Percentiles rank a stretch among this genome's conserved stretches.
phyloP scores from a whole-genome alignment of 2,113 vertebrate species.

The Macrotis lagotis region DNA sequence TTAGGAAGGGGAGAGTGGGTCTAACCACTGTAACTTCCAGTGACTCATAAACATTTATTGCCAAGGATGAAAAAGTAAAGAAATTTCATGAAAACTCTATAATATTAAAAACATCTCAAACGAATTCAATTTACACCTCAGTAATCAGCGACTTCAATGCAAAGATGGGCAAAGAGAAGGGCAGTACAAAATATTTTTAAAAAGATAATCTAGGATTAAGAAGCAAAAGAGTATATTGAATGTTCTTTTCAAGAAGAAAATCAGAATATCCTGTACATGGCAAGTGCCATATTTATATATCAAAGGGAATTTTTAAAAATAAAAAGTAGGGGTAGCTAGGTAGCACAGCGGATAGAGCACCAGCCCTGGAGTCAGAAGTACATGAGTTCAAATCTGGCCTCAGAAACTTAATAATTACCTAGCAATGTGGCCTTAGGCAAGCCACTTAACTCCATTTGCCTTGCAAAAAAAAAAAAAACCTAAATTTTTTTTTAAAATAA shows the following conservation, averaged over 20 bases:
- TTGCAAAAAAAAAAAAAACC: not conserved
- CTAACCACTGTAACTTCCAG: not conserved
- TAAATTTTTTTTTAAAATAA: too few relatives aligned
- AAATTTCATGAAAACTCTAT: not conserved
- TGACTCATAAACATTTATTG: not conserved
- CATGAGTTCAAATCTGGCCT: too few relatives aligned
- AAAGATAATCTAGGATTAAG: not conserved
- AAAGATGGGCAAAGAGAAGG: not conserved
- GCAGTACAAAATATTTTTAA: not conserved
- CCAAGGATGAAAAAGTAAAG: not conserved
- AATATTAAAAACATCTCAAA: not conserved
- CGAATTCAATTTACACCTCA: not conserved
- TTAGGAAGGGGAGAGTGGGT: not conserved
- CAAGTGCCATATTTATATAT: not conserved
- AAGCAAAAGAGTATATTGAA: not conserved
- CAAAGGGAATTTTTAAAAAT: not conserved
- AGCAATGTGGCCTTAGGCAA: too few relatives aligned
- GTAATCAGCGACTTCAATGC: not conserved
- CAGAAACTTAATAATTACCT: too few relatives aligned
- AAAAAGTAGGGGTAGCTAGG: too few relatives aligned
- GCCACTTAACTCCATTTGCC: too few relatives aligned
- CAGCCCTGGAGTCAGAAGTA: too few relatives aligned
- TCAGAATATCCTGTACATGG: not conserved
- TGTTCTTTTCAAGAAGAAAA: not conserved
- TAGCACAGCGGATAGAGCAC: too few relatives aligned